These are phyloP conservation scores for Rhinolophus sinicus DNA, from an alignment of 2,113 vertebrate species.

Conservation along the genomic window DNA sequence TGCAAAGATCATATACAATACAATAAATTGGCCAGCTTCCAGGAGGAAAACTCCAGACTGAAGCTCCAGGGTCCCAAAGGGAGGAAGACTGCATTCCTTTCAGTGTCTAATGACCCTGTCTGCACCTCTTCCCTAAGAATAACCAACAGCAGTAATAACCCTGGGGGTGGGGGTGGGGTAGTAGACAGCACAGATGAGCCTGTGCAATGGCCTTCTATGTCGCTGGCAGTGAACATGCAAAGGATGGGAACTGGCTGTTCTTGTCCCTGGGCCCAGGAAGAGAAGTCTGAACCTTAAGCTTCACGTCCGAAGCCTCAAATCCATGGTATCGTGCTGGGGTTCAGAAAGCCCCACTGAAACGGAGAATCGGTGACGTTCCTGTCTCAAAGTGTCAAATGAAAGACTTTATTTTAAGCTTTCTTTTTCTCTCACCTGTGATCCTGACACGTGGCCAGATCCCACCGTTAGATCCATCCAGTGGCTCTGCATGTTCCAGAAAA, in stretches of 20 bases:
- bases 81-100: neutral
- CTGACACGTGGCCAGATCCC: neutral
- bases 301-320: neutral
- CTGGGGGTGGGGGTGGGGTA: no score
- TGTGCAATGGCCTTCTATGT: neutral
- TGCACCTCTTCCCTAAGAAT: neutral
- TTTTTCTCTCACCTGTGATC: neutral
- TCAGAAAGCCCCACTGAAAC: neutral
- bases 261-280: neutral
- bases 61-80: neutral
- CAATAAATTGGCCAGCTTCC: neutral
- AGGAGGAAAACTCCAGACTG: neutral
- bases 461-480: neutral
- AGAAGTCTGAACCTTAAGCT: neutral
- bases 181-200: neutral
- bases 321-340: neutral
- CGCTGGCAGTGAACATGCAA: neutral
- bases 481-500: slow-evolving; percentile 16
- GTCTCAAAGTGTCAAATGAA: neutral
- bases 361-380: neutral
- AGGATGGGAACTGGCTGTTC: neutral
- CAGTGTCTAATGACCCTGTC: neutral
- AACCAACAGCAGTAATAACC: neutral
- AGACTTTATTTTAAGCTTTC: neutral
- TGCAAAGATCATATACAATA: neutral